phyloP scores from a whole-genome alignment of 2,888 invertebrate species.

The Masnerella sp. region DNA sequence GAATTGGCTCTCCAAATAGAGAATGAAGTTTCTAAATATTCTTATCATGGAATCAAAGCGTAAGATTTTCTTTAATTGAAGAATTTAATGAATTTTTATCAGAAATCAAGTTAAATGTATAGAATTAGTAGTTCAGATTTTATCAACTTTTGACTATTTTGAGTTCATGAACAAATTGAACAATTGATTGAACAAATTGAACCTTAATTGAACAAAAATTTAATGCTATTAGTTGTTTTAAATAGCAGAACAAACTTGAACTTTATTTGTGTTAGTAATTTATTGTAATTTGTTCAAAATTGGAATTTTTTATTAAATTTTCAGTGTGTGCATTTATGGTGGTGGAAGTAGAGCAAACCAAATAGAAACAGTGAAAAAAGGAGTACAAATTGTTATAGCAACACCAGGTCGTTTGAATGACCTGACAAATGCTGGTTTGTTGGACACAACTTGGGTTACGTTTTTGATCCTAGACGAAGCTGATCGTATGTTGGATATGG shows the following conservation, averaged over 20 bases:
- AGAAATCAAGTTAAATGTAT: too few relatives aligned
- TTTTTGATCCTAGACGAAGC: slow-evolving; percentile 96
- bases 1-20: slow-evolving; percentile 96
- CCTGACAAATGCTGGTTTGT: slow-evolving; percentile 83
- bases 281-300: neutral
- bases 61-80: slow-evolving; percentile 73
- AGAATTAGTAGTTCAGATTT: too few relatives aligned
- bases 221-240: too few relatives aligned
- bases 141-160: too few relatives aligned
- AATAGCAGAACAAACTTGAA: neutral
- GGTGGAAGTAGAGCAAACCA: slow-evolving; percentile 91
- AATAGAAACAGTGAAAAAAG: slow-evolving; percentile 84
- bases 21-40: slow-evolving; percentile 92
- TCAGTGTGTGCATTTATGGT: slow-evolving; percentile 92
- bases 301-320: slow-evolving; percentile 58
- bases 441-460: slow-evolving; percentile 89
- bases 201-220: too few relatives aligned
- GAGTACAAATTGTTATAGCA: slow-evolving; percentile 97
- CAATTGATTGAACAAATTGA: too few relatives aligned
- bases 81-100: too few relatives aligned
- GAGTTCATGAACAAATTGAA: too few relatives aligned
- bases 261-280: too few relatives aligned
- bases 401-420: slow-evolving; percentile 97
- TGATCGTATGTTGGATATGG: slow-evolving; percentile 92
- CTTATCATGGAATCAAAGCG: slow-evolving; percentile 92